Evolutionary conservation across 2,797 vertebrate genomes (phyloP).

Genomic region (Cyclura pinguis): DNA sequence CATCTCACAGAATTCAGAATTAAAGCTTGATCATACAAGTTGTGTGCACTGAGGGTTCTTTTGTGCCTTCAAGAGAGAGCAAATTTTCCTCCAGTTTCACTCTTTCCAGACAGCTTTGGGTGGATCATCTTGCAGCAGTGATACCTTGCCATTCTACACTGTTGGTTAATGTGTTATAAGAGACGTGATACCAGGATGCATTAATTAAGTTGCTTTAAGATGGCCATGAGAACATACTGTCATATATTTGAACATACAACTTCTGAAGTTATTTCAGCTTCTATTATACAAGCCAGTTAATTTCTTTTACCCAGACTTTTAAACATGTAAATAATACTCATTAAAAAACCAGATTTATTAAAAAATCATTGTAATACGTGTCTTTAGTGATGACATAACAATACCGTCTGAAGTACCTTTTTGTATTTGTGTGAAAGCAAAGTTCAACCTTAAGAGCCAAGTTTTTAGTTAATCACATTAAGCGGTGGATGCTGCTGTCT

Average conservation of each 20-base stretch:
- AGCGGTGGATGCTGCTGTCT: background rate
- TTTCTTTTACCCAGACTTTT: background rate
- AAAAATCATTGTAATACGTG: background rate
- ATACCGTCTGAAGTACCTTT: background rate
- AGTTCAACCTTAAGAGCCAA: background rate
- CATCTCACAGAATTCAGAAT: conserved; percentile 13
- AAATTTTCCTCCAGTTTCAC: background rate
- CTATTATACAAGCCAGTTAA: background rate
- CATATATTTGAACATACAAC: background rate
- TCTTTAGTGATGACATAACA: background rate
- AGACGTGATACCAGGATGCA: background rate
- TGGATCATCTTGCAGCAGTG: conserved; percentile 9
- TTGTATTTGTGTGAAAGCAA: background rate
- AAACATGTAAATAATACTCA: background rate
- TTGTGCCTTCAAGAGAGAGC: background rate
- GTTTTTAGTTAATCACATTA: background rate
- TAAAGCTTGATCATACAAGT: background rate
- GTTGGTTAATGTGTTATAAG: conserved; percentile 23
- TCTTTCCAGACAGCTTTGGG: rapidly evolving
- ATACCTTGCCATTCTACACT: conserved; percentile 15
- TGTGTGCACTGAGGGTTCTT: background rate
- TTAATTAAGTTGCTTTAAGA: conserved; percentile 5
- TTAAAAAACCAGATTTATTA: background rate
- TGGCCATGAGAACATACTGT: rapidly evolving
- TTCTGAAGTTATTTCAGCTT: background rate